A percentile compares a stretch with the other conserved stretches of the same genome.
These are phyloP conservation scores for Flexamia atlantica DNA, from an alignment of 2,888 invertebrate genomes.

Conservation along the genomic window DNA sequence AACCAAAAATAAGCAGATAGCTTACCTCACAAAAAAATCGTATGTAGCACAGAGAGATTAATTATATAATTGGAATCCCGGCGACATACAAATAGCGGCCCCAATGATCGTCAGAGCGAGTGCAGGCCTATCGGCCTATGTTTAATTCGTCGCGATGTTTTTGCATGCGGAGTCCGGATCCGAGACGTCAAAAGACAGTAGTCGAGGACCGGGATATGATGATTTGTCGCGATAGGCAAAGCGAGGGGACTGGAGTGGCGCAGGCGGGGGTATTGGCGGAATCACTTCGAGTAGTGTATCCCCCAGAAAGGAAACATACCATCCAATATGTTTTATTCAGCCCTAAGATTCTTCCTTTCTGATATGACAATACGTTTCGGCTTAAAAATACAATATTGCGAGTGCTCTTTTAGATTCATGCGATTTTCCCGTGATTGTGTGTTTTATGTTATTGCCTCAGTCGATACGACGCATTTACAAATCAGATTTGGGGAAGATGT, in stretches of 20 bases:
- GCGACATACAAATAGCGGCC: not conserved
- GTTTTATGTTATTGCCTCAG: slow-evolving; percentile 50
- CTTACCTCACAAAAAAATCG: too few relatives aligned
- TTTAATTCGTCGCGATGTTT: slow-evolving; percentile 61
- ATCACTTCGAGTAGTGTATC: slow-evolving; percentile 63
- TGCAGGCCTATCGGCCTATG: slow-evolving; percentile 19
- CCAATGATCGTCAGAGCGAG: not conserved
- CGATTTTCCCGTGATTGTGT: slow-evolving; percentile 24
- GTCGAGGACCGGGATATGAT: slow-evolving; percentile 61
- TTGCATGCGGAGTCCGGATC: slow-evolving; percentile 64
- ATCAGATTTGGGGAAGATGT: slow-evolving; percentile 39
- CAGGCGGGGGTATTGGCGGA: slow-evolving; percentile 62
- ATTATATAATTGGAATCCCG: too few relatives aligned
- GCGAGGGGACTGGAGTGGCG: slow-evolving; percentile 30
- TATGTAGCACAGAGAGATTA: too few relatives aligned
- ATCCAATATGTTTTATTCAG: slow-evolving; percentile 66
- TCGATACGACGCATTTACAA: slow-evolving; percentile 48
- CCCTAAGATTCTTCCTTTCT: slow-evolving; percentile 63
- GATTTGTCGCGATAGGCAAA: slow-evolving; percentile 53
- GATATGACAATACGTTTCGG: slow-evolving; percentile 56
- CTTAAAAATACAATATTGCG: slow-evolving; percentile 56
- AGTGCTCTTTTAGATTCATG: slow-evolving; percentile 52
- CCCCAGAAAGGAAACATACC: slow-evolving; percentile 60
- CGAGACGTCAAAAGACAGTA: slow-evolving; percentile 64
- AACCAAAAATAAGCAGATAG: too few relatives aligned